Evolutionary conservation across 2,113 vertebrate genomes (phyloP).

Genomic region (Pungitius pungitius): DNA sequence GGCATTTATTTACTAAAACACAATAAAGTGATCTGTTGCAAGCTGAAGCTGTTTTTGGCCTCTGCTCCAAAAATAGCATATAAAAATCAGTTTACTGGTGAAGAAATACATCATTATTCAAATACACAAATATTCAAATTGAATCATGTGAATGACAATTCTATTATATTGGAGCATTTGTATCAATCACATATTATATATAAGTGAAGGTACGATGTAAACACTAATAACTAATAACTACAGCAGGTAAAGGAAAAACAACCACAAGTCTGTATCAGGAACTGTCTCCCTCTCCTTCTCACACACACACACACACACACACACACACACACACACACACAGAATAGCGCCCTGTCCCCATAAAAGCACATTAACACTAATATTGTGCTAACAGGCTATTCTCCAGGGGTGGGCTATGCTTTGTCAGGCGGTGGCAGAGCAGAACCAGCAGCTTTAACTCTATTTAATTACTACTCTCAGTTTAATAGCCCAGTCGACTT

Average conservation of each 20-base stretch:
- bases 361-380: slow-evolving; percentile 81
- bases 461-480: slow-evolving; percentile 61
- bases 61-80: too few species aligned
- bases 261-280: not conserved
- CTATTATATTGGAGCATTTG: too few species aligned
- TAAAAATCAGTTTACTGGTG: too few species aligned
- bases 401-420: slow-evolving; percentile 73
- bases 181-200: not conserved
- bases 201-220: not conserved
- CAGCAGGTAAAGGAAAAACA: not conserved
- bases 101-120: too few species aligned
- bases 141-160: not conserved
- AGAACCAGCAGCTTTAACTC: slow-evolving; percentile 56
- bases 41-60: too few species aligned
- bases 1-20: not conserved
- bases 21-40: not conserved
- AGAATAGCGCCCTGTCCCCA: slow-evolving; percentile 57
- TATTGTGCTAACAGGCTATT: slow-evolving; percentile 83
- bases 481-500: slow-evolving; percentile 49
- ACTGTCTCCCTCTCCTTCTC: not conserved
- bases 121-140: not conserved
- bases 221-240: too few species aligned
- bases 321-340: slow-evolving; percentile 10
- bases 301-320: too few species aligned
- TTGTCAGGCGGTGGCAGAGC: slow-evolving; percentile 44